These are phyloP conservation scores for Tragelaphus scriptus DNA, from an alignment of 2,113 vertebrate species.

Conservation along the genomic window DNA sequence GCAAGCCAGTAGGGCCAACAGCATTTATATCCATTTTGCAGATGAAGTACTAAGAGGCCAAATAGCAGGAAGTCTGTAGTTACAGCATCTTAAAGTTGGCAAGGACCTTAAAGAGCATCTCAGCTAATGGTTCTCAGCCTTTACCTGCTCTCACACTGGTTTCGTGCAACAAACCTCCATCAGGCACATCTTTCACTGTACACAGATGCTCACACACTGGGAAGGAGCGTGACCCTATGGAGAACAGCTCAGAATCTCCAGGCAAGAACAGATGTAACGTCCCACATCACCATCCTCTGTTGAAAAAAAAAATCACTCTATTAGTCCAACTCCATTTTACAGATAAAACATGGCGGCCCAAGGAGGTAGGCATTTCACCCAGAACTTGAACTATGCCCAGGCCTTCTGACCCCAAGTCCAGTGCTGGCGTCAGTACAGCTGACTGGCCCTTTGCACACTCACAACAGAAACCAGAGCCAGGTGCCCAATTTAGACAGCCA, in stretches of 20 bases:
- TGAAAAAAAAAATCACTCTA: neutral
- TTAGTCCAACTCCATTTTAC: neutral
- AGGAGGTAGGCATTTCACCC: neutral
- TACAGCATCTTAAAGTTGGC: neutral
- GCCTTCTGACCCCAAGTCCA: neutral
- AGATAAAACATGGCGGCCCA: neutral
- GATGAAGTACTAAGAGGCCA: neutral
- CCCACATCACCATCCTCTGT: neutral
- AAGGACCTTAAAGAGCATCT: neutral
- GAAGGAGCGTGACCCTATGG: neutral
- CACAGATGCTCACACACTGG: neutral
- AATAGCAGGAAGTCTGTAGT: neutral
- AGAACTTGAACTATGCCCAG: neutral
- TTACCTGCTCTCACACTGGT: neutral
- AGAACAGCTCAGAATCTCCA: neutral
- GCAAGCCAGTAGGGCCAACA: neutral
- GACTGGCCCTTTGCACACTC: neutral
- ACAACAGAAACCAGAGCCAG: neutral
- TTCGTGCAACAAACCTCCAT: neutral
- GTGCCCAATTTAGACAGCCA: neutral
- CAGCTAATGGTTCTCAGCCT: neutral
- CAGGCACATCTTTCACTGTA: neutral
- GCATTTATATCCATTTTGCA: neutral
- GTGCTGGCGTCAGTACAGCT: neutral
- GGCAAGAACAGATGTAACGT: neutral